Evolutionary conservation across 2,113 vertebrate genomes (phyloP).

Genomic region (Hippocampus guttulatus): DNA sequence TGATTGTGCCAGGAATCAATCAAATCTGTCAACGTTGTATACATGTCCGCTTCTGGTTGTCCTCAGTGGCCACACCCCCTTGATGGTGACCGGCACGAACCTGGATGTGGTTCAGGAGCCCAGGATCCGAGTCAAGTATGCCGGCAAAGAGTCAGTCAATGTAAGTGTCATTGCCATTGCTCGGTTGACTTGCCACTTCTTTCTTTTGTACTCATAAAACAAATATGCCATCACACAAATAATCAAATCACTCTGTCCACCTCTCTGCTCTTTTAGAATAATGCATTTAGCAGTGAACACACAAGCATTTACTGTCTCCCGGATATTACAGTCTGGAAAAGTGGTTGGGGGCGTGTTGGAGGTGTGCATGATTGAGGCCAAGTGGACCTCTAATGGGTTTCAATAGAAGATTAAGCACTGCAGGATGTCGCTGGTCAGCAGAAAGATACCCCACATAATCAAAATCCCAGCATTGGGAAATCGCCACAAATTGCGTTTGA

Average conservation of each 20-base stretch:
- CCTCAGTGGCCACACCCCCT: conserved; percentile 88
- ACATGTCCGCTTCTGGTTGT: conserved; percentile 2
- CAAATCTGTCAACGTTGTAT: no score
- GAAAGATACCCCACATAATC: conserved; percentile 63
- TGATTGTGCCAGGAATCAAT: not conserved
- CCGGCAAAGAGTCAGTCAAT: conserved; percentile 88
- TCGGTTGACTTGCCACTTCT: not conserved
- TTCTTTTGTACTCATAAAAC: conserved; percentile 18
- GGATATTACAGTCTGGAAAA: conserved; percentile 4
- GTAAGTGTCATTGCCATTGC: conserved; percentile 72
- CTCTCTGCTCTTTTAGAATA: conserved; percentile 44
- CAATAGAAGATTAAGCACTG: conserved; percentile 69
- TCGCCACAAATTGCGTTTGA: conserved; percentile 74
- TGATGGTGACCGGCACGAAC: conserved; percentile 90
- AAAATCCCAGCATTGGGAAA: conserved; percentile 55
- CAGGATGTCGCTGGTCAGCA: conserved; percentile 73
- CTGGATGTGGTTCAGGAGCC: conserved; percentile 96
- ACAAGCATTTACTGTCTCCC: not conserved
- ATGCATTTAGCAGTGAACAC: conserved; percentile 45
- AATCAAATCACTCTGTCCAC: conserved; percentile 32
- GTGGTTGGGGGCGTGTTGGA: conserved; percentile 9
- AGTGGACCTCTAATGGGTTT: conserved; percentile 60
- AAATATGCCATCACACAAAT: conserved; percentile 1
- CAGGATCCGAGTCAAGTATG: conserved; percentile 87
- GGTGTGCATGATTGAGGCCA: conserved; percentile 23